Evolutionary conservation across 2,797 vertebrate species (phyloP), one percentile per base, ranked within the genome.

Genomic region (Orestias chungarensis): DNA sequence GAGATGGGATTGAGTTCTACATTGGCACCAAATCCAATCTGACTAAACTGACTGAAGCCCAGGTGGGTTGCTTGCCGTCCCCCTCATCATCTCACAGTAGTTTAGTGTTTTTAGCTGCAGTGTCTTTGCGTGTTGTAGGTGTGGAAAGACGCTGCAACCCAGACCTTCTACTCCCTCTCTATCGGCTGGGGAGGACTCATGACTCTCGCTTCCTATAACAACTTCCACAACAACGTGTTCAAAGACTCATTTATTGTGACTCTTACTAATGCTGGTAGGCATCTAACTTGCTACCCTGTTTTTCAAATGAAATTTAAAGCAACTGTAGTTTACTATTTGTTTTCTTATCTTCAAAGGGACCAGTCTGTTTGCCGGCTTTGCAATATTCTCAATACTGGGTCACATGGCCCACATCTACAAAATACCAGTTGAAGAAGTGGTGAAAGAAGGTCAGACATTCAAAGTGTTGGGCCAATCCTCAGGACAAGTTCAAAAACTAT

Each of bases 91-190:
- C 23, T 6, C 6, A 15, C 20, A 72, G 6, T 4, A 15, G 9
- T 57, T n/a, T 12, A 18, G 6, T 54, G 2, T 42, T 69, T 62
- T 62, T 11, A 14, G 6, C 59, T 62, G 59, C 11, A 38, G 46
- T 68, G 40, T 72, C 3, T 59, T 31, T 33, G 2, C 31, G 52
- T 18, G 5, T 55, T 33, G 59, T 20, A 82, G 98, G 95, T 97
- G 67, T 99, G 98, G 97, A 97, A 96, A 82, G 96, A 98, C 29
- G 97, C 97, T 27, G 97, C 97, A 3, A 96, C 96, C 7, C 97
- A 99, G 90, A 99, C 96, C 78, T 97, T 98, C 88, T 98, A 94
- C 79, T 98, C 97, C 1, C 92, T 99, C 23, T 97, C 96, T 0
- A 94, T 97, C 49, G 96, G 95, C 0, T 96, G 94, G 94, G 97